These are phyloP conservation scores for Clitarchus hookeri DNA, from an alignment of 2,888 invertebrate species.

Conservation along the genomic window DNA sequence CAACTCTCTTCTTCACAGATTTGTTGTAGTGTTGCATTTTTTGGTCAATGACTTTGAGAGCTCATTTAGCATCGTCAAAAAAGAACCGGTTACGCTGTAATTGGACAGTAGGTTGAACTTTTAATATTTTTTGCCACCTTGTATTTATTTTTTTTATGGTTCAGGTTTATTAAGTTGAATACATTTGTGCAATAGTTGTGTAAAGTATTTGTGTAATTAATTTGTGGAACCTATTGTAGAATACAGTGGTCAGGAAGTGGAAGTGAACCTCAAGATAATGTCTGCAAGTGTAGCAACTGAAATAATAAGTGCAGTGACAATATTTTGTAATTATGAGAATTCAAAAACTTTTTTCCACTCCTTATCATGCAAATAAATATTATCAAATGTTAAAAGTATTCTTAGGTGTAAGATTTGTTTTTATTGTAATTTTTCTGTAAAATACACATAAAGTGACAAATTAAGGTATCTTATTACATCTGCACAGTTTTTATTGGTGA, in stretches of 20 bases:
- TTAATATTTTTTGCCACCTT: background rate
- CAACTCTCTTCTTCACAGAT: no score
- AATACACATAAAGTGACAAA: background rate
- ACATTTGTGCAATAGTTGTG: background rate
- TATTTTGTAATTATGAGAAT: background rate
- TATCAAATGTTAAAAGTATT: background rate
- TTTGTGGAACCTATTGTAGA: background rate
- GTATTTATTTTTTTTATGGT: background rate
- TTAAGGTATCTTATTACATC: background rate
- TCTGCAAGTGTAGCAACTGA: background rate
- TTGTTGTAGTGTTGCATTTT: no score
- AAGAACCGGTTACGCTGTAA: no score
- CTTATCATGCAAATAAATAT: background rate
- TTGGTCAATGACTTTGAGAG: no score
- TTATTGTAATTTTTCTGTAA: conserved; percentile 5
- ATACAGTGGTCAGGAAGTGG: background rate
- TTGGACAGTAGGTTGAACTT: no score
- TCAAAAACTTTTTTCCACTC: background rate
- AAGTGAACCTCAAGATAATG: background rate
- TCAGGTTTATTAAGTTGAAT: background rate
- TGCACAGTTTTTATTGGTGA: background rate
- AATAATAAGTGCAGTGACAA: background rate
- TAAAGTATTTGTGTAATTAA: background rate
- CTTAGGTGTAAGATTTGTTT: background rate
- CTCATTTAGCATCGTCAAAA: no score